Conservation (phyloP, 2,888 invertebrate genomes). For the Cyclophora punctaria region DNA sequence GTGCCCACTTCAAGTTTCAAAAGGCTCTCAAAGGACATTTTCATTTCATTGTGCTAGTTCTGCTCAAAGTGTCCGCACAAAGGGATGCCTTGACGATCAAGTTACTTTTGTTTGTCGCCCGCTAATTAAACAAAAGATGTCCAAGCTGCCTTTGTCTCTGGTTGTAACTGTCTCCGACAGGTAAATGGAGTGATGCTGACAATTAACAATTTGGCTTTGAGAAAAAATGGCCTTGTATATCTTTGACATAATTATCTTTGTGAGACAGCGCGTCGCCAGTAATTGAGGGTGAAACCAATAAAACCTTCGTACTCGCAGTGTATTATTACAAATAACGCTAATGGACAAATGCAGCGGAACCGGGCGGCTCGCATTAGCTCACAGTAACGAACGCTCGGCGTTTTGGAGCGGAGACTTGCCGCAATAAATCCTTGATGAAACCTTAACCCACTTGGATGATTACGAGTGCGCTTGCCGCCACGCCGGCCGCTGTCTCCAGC, state of each 20-base stretch:
- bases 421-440: conserved; percentile 74
- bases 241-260: conserved; percentile 33
- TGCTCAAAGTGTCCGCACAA: conserved; percentile 47
- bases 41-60: conserved; percentile 50
- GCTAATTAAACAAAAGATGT: conserved; percentile 68
- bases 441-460: conserved; percentile 75
- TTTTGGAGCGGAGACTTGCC: conserved; percentile 74
- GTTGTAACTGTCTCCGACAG: conserved; percentile 42
- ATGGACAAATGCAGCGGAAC: conserved; percentile 68
- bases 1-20: conserved; percentile 48
- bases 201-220: conserved; percentile 20
- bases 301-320: conserved; percentile 17
- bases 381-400: conserved; percentile 63
- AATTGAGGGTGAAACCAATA: conserved; percentile 32
- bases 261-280: conserved; percentile 49
- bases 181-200: conserved; percentile 39
- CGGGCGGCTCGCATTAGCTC: conserved; percentile 60
- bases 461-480: conserved; percentile 56
- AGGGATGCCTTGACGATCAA: conserved; percentile 57
- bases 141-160: conserved; percentile 39
- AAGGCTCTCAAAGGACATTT: conserved; percentile 55
- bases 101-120: conserved; percentile 65
- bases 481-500: conserved; percentile 25
- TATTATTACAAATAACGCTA: conserved; percentile 44
- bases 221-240: conserved; percentile 22